Conservation (phyloP, 1,140 invertebrate species). For the Trigoniulus corallinus region DNA sequence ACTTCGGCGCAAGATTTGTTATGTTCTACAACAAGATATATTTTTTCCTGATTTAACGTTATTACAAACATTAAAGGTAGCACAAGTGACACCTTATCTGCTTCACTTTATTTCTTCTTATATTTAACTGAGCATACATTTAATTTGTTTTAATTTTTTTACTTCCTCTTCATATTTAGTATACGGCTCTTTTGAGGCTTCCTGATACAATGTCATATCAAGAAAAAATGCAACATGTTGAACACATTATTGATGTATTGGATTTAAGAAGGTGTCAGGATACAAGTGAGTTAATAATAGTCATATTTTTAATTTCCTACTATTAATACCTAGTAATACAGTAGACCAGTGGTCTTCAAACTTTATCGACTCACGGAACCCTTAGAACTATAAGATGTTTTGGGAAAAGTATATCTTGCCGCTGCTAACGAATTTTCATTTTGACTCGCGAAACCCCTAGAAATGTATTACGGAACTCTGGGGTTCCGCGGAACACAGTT, state of each 20-base stretch:
- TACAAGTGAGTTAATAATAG: conserved; percentile 40
- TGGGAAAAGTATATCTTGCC: too few species aligned
- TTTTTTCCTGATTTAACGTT: conserved; percentile 68
- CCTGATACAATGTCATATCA: conserved; percentile 52
- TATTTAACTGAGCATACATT: background rate
- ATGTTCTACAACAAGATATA: conserved; percentile 68
- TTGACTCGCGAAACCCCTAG: too few species aligned
- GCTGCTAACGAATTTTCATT: too few species aligned
- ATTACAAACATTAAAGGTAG: conserved; percentile 55
- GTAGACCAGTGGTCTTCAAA: too few species aligned
- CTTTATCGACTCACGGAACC: too few species aligned
- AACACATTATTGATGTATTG: conserved; percentile 59
- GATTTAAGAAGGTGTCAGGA: conserved; percentile 58
- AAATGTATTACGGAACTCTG: too few species aligned
- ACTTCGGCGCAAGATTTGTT: conserved; percentile 58
- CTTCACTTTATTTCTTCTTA: background rate
- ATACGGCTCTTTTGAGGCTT: conserved; percentile 49
- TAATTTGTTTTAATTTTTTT: background rate
- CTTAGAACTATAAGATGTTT: too few species aligned
- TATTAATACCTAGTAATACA: too few species aligned
- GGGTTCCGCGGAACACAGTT: too few species aligned
- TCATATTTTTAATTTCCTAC: background rate
- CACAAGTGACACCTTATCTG: conserved; percentile 12
- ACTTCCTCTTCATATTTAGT: conserved; percentile 25
- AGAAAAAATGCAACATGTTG: conserved; percentile 61